Evolutionary conservation across 2,113 vertebrate genomes (phyloP), one percentile per base, ranked within the genome.

Genomic region (Amazona guildingii): DNA sequence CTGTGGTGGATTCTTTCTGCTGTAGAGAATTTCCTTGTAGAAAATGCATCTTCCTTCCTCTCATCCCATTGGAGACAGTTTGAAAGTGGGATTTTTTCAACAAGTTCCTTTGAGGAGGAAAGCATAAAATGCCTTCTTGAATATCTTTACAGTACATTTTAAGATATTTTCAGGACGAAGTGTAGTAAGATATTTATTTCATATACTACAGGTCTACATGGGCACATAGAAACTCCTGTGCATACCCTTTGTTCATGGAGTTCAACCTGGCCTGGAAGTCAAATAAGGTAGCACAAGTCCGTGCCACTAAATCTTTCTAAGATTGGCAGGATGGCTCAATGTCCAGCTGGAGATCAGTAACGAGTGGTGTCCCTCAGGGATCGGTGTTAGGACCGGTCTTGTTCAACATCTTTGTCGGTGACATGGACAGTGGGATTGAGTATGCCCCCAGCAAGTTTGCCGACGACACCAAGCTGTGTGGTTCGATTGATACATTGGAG

Each of bases 191-290:
- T 59, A 33, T 41, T 3, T 28, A 44, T 73, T 75, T 67, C 5
- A 35, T 21, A 37, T 19, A 12, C 11, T 31, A 1, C 1, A 4
- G 17, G 28, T 39, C 63, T 49, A 4, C 7, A 3, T 11, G 21
- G 72, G 23, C 25, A 15, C 3, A 1, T 48, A 46, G 25, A 19
- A 63, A 74, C 24, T 44, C 31, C 18, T 4, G 9, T 49, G 19
- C 27, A 25, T 37, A 62, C 17, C n/a, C 67, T 62, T 55, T 27
- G 17, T 41, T 77, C 52, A 4, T 27, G 35, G 17, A 12, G 7
- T 46, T 79, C 51, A 54, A 10, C 23, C 20, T 27, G 5, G 18
- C 29, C 25, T 46, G 35, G 31, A 67, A 94, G 52, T 43, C 28
- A 49, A n/a, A n/a, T 23, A 16, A 4, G 6, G 31, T 13, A 49